Evolutionary conservation across 2,888 invertebrate genomes (phyloP).

Genomic region (Platyscelio sp.): DNA sequence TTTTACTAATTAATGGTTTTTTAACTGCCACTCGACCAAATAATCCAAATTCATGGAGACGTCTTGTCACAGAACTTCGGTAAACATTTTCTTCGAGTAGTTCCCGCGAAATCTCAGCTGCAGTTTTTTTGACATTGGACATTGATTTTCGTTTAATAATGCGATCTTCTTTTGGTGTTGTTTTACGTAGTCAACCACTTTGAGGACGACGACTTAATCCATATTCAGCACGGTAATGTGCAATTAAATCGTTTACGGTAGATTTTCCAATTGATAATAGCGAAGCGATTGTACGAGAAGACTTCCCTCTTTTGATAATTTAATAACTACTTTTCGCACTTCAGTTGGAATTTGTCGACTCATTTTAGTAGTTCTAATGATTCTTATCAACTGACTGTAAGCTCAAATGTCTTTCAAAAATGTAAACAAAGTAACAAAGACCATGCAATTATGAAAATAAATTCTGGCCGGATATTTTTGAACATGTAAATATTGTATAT

Average conservation of each 20-base stretch:
- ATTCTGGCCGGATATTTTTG: constrained; percentile 26
- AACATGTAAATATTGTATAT: constrained; percentile 13
- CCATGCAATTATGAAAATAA: not conserved
- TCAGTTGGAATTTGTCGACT: constrained; percentile 8
- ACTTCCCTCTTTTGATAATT: constrained; percentile 15
- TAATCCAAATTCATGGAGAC: constrained; percentile 37
- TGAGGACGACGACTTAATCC: constrained; percentile 5
- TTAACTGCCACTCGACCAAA: constrained; percentile 36
- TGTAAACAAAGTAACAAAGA: not conserved
- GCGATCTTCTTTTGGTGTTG: not conserved
- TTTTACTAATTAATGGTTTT: constrained; percentile 31
- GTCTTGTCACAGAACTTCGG: constrained; percentile 33
- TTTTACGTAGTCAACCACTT: constrained; percentile 2
- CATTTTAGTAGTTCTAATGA: not conserved
- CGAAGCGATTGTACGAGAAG: constrained; percentile 1
- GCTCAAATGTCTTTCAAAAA: not conserved
- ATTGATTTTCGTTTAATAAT: not conserved
- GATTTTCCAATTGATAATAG: constrained; percentile 13
- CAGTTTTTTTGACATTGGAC: not conserved
- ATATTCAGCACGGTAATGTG: not conserved
- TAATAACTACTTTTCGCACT: not conserved
- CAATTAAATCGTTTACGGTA: not conserved
- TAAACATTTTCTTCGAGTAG: not conserved
- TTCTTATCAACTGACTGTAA: not conserved
- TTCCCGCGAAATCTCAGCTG: not conserved